A percentile compares a stretch with the other conserved stretches of the same genome.
Evolutionary conservation across 2,888 invertebrate species (phyloP).

Genomic region (Blastobasis lacticolella): DNA sequence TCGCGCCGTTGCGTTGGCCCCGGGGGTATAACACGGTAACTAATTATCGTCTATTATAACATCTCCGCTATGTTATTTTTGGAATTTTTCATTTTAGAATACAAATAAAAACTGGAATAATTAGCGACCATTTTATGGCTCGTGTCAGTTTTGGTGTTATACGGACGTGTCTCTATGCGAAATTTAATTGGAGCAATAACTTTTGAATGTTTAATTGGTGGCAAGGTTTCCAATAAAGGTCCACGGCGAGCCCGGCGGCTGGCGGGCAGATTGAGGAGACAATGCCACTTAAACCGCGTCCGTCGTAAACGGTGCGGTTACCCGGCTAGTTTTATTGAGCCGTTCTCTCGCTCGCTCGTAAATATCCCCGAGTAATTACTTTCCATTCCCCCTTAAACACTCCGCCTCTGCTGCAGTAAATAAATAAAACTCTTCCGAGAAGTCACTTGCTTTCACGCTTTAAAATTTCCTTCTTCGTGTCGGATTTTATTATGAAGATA

Average conservation of each 20-base stretch:
- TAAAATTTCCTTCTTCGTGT: constrained; percentile 5
- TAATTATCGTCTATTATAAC: background rate
- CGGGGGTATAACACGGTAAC: background rate
- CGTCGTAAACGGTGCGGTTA: constrained; percentile 56
- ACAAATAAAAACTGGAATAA: too few relatives aligned
- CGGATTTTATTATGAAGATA: constrained; percentile 11
- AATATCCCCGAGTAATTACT: constrained; percentile 66
- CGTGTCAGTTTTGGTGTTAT: too few relatives aligned
- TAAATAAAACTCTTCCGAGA: constrained; percentile 34
- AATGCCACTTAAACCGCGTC: constrained; percentile 46
- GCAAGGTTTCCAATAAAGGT: too few relatives aligned
- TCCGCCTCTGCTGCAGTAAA: constrained; percentile 41
- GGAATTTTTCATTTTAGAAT: too few relatives aligned
- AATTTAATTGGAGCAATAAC: too few relatives aligned
- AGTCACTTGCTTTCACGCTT: constrained; percentile 22
- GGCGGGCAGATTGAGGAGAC: constrained; percentile 32
- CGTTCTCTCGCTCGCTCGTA: constrained; percentile 60
- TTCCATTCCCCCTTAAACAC: constrained; percentile 56
- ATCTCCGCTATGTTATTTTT: too few relatives aligned
- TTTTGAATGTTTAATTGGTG: too few relatives aligned
- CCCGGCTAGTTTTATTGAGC: constrained; percentile 65
- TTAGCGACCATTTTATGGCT: too few relatives aligned
- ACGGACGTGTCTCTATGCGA: too few relatives aligned
- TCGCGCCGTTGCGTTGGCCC: background rate
- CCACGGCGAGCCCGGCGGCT: too few relatives aligned